Evolutionary conservation across 2,888 invertebrate species (phyloP), one percentile per base, ranked within the genome.

Genomic region (Smittia aterrima): DNA sequence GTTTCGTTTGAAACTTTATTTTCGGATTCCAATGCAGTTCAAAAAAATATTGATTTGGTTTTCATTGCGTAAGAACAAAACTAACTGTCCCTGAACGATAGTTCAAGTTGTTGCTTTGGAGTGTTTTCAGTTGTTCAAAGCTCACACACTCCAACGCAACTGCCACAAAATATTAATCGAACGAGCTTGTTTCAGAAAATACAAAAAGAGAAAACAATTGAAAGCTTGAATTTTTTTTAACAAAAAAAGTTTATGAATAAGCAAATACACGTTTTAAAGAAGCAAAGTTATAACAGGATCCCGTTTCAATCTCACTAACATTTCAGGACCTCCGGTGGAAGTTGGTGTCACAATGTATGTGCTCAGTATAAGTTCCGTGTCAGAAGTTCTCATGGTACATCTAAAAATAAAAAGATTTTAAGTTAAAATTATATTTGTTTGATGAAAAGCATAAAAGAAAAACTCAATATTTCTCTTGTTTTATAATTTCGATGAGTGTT

Each of bases 331-430:
- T 85, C 95, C 96, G 84, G 96, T 97, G 87, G 95, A 94, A 86
- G 96, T 96, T 85, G 95, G 95, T 85, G 94, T 96, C 87, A 96
- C 96, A 87, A 95, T 96, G 92, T 95, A 95, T 89, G 95, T 96
- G 87, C 92, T 96, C 87, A 94, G 94, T 88, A 96, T 96, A 90
- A 94, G 95, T 88, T 95, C 95, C 85, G 93, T 96, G 86, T 96
- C 95, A 86, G 96, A 96, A 91, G 96, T 96, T 86, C 92, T 95
- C 89, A 96, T 96, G 96, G 96, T 96, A 92, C 86, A 86, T 72
- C 67, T 20, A 38, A 66, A 32, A 40, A 40, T 38, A n/a, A 22
- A 41, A 70, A 47, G 18, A 27, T 53, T 27, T 53, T 47, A 53
- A 38, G 25, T 53, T 71, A 32, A 68, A 25, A 18, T 67, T 70